phyloP scores from a whole-genome alignment of 2,888 invertebrate species.

The Automeris io region DNA sequence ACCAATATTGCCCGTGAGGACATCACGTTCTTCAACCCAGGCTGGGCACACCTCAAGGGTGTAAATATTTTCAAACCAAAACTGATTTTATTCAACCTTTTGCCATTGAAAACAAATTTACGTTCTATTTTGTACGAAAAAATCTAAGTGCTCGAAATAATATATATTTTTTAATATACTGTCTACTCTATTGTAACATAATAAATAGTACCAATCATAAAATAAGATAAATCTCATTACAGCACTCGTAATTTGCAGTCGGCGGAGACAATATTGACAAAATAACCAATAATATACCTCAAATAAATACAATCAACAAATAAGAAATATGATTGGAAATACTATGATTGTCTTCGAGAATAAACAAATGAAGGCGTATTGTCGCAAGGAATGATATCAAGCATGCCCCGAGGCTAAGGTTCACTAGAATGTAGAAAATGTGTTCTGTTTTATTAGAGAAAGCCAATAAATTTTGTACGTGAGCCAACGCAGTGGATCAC shows the following conservation, averaged over 20 bases:
- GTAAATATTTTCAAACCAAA: too few relatives aligned
- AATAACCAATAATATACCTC: background rate
- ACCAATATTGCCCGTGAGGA: too few relatives aligned
- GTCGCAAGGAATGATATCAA: background rate
- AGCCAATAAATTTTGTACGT: conserved; percentile 67
- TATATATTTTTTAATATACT: too few relatives aligned
- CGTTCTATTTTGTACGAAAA: too few relatives aligned
- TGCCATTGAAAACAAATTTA: too few relatives aligned
- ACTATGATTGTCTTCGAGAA: conserved; percentile 1
- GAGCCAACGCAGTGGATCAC: conserved; percentile 43
- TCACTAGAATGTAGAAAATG: conserved; percentile 57
- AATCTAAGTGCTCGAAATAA: too few relatives aligned
- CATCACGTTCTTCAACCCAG: too few relatives aligned
- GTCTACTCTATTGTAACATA: too few relatives aligned
- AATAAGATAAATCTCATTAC: too few relatives aligned
- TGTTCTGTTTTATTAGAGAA: conserved; percentile 66
- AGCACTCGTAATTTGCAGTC: background rate
- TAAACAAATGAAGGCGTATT: background rate
- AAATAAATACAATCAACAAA: background rate
- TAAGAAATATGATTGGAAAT: conserved; percentile 5
- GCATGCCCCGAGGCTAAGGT: conserved; percentile 20
- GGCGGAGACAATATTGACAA: background rate
- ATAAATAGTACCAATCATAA: too few relatives aligned
- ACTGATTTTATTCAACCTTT: too few relatives aligned
- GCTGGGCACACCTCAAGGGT: too few relatives aligned